Conservation (phyloP, 2,888 invertebrate species). For the Erynnis tages region DNA sequence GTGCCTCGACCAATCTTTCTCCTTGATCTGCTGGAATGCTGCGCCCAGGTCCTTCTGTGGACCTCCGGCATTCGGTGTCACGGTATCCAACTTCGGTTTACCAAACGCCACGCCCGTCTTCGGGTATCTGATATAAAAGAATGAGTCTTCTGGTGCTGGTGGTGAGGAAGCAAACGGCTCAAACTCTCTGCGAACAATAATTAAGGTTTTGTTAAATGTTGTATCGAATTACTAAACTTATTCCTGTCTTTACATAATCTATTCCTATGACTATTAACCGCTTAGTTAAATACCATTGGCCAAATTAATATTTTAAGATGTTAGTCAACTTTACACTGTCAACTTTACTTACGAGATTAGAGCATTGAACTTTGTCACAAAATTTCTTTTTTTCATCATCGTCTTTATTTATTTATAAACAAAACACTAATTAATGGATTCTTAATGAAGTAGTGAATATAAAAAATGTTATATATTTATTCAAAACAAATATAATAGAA, state of each 20-base stretch:
- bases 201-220: too few species aligned
- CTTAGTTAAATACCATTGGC: too few species aligned
- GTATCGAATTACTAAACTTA: too few species aligned
- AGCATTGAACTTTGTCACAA: slow-evolving; percentile 60
- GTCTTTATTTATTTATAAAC: slow-evolving; percentile 16
- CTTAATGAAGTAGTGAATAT: too few species aligned
- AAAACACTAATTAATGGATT: too few species aligned
- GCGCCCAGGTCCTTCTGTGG: slow-evolving; percentile 50
- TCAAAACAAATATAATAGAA: slow-evolving; percentile 12
- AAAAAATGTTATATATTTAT: slow-evolving; percentile 4
- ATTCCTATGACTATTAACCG: too few species aligned
- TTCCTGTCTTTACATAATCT: too few species aligned
- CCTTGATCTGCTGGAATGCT: slow-evolving; percentile 52
- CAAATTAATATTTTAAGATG: not conserved
- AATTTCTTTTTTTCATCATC: slow-evolving; percentile 67
- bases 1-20: slow-evolving; percentile 83
- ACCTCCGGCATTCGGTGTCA: slow-evolving; percentile 47
- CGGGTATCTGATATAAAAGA: slow-evolving; percentile 86
- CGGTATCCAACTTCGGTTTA: slow-evolving; percentile 49
- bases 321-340: slow-evolving; percentile 13
- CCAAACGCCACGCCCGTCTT: slow-evolving; percentile 65
- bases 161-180: slow-evolving; percentile 83
- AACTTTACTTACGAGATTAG: slow-evolving; percentile 59
- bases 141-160: slow-evolving; percentile 87
- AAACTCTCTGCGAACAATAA: slow-evolving; percentile 61